Evolutionary conservation across 2,888 invertebrate genomes (phyloP).

Genomic region (Pachliopta kotzebuea): DNA sequence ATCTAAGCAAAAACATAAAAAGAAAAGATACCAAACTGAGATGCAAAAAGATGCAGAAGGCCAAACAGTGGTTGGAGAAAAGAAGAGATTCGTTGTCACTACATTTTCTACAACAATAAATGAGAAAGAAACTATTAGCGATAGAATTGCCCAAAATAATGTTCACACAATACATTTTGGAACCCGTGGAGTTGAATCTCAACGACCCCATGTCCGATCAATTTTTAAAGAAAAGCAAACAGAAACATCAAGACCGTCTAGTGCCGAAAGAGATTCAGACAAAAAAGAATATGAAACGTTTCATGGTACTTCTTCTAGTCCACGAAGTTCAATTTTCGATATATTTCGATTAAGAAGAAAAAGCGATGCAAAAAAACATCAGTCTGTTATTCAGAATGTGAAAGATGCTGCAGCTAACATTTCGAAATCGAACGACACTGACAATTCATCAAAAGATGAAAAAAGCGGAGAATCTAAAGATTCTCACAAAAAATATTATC

Average conservation of each 20-base stretch:
- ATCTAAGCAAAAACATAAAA: constrained; percentile 68
- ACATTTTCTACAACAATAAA: constrained; percentile 61
- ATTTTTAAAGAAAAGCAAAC: constrained; percentile 67
- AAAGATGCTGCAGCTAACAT: constrained; percentile 46
- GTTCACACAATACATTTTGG: constrained; percentile 76
- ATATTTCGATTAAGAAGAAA: constrained; percentile 73
- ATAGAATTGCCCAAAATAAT: constrained; percentile 60
- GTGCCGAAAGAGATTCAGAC: constrained; percentile 62
- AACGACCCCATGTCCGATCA: constrained; percentile 68
- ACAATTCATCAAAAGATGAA: constrained; percentile 59
- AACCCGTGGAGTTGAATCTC: constrained; percentile 71
- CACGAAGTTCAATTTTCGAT: constrained; percentile 75
- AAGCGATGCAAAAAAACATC: constrained; percentile 71
- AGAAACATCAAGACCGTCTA: constrained; percentile 63
- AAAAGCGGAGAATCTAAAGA: constrained; percentile 57
- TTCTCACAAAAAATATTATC: constrained; percentile 74
- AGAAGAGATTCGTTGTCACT: constrained; percentile 69
- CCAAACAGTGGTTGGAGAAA: constrained; percentile 70
- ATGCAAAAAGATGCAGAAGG: constrained; percentile 46
- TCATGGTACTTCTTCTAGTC: constrained; percentile 75
- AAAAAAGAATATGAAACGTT: constrained; percentile 74
- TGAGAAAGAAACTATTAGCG: constrained; percentile 56
- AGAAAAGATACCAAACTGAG: constrained; percentile 60
- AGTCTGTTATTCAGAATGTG: constrained; percentile 53
- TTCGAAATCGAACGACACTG: constrained; percentile 57